Percentiles rank a stretch among this genome's conserved stretches.
Conservation (phyloP, 2,888 invertebrate species). For the Stenchaetothrips biformis region DNA sequence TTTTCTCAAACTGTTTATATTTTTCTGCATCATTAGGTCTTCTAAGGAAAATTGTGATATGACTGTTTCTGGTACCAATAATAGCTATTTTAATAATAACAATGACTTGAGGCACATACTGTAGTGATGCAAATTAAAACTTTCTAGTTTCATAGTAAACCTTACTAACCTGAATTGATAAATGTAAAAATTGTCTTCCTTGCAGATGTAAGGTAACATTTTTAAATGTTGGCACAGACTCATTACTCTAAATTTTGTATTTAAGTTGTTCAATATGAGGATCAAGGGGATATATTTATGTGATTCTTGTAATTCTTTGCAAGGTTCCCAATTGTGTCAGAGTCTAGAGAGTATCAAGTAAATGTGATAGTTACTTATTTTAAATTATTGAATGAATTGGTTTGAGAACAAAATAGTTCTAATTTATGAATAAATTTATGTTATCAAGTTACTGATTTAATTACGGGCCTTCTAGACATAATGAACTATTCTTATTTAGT, state of each 20-base stretch:
- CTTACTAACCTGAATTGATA: not conserved
- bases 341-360: too few relatives aligned
- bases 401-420: not conserved
- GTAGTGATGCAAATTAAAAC: not conserved
- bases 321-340: too few relatives aligned
- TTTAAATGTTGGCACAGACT: too few relatives aligned
- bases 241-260: too few relatives aligned
- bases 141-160: not conserved
- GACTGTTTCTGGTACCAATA: not conserved
- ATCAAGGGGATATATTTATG: too few relatives aligned
- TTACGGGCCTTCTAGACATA: not conserved
- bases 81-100: not conserved
- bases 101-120: not conserved
- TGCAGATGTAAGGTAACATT: not conserved
- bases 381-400: too few relatives aligned
- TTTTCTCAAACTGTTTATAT: not conserved
- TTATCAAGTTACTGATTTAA: not conserved
- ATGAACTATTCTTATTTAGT: not conserved
- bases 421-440: not conserved
- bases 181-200: not conserved
- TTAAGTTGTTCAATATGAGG: too few relatives aligned
- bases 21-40: not conserved
- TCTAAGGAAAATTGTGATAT: not conserved
- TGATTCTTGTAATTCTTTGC: too few relatives aligned
- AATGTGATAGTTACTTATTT: too few relatives aligned